These are phyloP conservation scores for Pimephales promelas DNA, from an alignment of 2,113 vertebrate species.

Conservation along the genomic window DNA sequence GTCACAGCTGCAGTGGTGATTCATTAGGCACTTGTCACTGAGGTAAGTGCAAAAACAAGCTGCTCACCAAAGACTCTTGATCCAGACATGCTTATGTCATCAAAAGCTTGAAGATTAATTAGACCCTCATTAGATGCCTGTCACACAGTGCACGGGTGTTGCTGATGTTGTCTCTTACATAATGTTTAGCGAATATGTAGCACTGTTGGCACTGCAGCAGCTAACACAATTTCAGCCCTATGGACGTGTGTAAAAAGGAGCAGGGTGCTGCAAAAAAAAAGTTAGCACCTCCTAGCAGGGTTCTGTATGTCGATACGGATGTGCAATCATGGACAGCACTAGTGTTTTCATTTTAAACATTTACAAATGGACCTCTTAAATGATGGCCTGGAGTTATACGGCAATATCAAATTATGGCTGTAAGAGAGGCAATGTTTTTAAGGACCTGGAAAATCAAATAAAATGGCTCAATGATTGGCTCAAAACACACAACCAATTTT, in stretches of 20 bases:
- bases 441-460: slow-evolving; percentile 69
- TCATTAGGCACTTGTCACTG: slow-evolving; percentile 49
- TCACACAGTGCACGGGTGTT: slow-evolving; percentile 25
- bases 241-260: slow-evolving; percentile 11
- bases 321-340: slow-evolving; percentile 64
- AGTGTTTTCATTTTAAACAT: slow-evolving; percentile 61
- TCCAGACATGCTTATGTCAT: slow-evolving; percentile 46
- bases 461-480: slow-evolving; percentile 68
- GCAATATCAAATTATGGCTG: slow-evolving; percentile 60
- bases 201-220: slow-evolving; percentile 11
- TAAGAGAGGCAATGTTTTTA: slow-evolving; percentile 66
- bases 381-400: slow-evolving; percentile 55
- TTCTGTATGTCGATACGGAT: slow-evolving; percentile 57
- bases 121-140: slow-evolving; percentile 57
- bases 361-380: slow-evolving; percentile 62
- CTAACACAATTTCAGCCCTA: background rate
- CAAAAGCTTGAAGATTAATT: slow-evolving; percentile 49
- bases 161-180: slow-evolving; percentile 32
- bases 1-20: slow-evolving; percentile 46
- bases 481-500: slow-evolving; percentile 68
- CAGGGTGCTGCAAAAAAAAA: slow-evolving; percentile 23
- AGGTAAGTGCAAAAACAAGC: slow-evolving; percentile 36
- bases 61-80: slow-evolving; percentile 28
- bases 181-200: slow-evolving; percentile 19
- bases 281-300: slow-evolving; percentile 31